A percentile compares a stretch with the other conserved stretches of the same genome.
Conservation (phyloP, 2,888 invertebrate species). For the Alcis repandata region DNA sequence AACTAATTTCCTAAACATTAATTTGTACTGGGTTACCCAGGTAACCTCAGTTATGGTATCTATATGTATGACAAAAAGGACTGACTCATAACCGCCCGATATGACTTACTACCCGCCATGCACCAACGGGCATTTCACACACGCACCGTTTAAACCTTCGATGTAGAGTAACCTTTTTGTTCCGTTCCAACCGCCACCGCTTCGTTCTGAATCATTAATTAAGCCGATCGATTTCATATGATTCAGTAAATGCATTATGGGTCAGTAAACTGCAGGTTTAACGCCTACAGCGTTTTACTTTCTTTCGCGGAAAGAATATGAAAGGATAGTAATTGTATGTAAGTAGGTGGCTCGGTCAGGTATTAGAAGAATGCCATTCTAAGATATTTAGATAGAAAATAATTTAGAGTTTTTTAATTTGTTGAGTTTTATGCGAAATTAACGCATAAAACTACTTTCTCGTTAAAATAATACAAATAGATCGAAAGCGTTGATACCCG, state of each 20-base stretch:
- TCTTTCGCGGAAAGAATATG: not conserved
- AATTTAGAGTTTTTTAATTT: too few relatives aligned
- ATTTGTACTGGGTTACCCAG: too few relatives aligned
- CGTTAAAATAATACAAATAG: not conserved
- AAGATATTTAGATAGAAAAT: too few relatives aligned
- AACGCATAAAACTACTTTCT: not conserved
- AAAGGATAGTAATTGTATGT: not conserved
- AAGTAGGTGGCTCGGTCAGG: not conserved
- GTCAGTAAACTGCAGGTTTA: constrained; percentile 29
- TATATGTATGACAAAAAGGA: not conserved
- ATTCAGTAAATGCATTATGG: constrained; percentile 26
- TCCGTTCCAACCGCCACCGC: constrained; percentile 68
- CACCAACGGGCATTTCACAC: constrained; percentile 14
- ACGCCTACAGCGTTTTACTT: constrained; percentile 14
- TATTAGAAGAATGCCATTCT: too few relatives aligned
- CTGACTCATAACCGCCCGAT: not conserved
- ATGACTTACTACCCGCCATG: constrained; percentile 24
- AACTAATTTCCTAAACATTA: too few relatives aligned
- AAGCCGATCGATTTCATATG: constrained; percentile 64
- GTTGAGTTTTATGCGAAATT: not conserved
- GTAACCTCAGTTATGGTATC: too few relatives aligned
- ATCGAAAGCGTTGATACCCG: not conserved
- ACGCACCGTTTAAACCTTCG: constrained; percentile 40
- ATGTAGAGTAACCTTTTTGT: constrained; percentile 26
- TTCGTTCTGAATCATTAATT: constrained; percentile 75